Conservation (phyloP, 2,797 vertebrate species). For the Balearica regulorum region DNA sequence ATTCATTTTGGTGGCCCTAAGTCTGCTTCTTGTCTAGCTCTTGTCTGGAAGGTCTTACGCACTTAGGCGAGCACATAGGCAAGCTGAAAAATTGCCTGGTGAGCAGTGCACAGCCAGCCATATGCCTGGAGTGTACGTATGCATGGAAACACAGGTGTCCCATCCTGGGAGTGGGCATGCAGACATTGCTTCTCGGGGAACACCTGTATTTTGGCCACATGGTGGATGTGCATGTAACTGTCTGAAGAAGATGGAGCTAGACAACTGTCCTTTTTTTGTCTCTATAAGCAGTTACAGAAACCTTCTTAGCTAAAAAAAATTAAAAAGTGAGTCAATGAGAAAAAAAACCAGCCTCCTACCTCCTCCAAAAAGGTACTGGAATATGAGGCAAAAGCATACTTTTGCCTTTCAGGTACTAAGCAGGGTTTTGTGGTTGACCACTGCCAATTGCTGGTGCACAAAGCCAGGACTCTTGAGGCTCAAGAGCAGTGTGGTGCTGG, state of each 20-base stretch:
- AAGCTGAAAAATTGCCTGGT: not conserved
- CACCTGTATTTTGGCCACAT: not conserved
- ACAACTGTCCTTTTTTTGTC: not conserved
- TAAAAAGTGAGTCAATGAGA: not conserved
- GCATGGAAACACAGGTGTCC: not conserved
- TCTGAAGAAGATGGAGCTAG: not conserved
- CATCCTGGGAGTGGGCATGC: not conserved
- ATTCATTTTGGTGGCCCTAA: not conserved
- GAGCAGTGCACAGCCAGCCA: not conserved
- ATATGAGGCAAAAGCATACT: not conserved
- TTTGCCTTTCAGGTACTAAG: not conserved
- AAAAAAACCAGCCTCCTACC: not conserved
- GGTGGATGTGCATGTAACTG: not conserved
- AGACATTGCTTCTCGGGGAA: not conserved
- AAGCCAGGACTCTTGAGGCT: not conserved
- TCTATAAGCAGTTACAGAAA: not conserved
- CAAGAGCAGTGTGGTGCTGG: not conserved
- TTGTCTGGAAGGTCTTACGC: not conserved
- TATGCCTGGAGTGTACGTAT: not conserved
- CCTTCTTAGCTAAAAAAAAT: rapidly evolving
- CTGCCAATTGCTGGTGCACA: not conserved
- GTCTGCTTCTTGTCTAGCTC: not conserved
- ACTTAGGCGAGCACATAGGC: not conserved
- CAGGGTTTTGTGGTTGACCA: not conserved
- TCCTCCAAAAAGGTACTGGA: not conserved